These are phyloP conservation scores for Hemistola chrysoprasaria DNA, from an alignment of 2,888 invertebrate species.

Conservation along the genomic window DNA sequence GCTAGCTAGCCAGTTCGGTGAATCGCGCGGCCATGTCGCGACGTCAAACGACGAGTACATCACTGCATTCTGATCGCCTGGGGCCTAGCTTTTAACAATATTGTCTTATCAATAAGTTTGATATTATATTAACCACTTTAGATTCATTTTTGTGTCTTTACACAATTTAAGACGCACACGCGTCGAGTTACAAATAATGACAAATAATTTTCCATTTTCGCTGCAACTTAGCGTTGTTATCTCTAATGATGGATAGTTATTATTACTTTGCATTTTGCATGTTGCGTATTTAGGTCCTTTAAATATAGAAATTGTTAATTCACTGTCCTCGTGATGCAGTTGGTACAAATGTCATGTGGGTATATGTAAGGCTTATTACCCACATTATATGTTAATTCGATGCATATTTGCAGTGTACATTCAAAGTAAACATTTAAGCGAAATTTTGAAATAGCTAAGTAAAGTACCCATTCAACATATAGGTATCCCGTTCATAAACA, in stretches of 20 bases:
- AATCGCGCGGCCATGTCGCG: conserved; percentile 46
- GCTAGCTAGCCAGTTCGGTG: conserved; percentile 65
- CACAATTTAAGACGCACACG: conserved; percentile 24
- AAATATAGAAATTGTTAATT: conserved; percentile 45
- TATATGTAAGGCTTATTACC: conserved; percentile 64
- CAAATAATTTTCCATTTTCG: conserved; percentile 22
- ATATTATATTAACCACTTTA: conserved; percentile 28
- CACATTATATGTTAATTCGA: conserved; percentile 67
- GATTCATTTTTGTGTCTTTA: too few relatives aligned
- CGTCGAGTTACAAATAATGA: conserved; percentile 10
- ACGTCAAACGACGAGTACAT: conserved; percentile 55
- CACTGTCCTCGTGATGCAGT: conserved; percentile 55
- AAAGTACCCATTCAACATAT: conserved; percentile 35
- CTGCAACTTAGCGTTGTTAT: conserved; percentile 33
- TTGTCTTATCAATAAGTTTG: conserved; percentile 22
- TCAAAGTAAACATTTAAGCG: conserved; percentile 46
- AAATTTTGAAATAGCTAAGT: conserved; percentile 51
- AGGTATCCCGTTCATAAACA: conserved; percentile 32
- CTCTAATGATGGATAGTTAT: conserved; percentile 28
- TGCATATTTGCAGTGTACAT: conserved; percentile 46
- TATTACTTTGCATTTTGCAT: conserved; percentile 30
- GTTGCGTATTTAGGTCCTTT: conserved; percentile 39
- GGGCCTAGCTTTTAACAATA: too few relatives aligned
- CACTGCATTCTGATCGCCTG: conserved; percentile 56
- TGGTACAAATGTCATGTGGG: conserved; percentile 60